Evolutionary conservation across 2,888 invertebrate genomes (phyloP), one percentile per base, ranked within the genome.

Genomic region (Labia minor): DNA sequence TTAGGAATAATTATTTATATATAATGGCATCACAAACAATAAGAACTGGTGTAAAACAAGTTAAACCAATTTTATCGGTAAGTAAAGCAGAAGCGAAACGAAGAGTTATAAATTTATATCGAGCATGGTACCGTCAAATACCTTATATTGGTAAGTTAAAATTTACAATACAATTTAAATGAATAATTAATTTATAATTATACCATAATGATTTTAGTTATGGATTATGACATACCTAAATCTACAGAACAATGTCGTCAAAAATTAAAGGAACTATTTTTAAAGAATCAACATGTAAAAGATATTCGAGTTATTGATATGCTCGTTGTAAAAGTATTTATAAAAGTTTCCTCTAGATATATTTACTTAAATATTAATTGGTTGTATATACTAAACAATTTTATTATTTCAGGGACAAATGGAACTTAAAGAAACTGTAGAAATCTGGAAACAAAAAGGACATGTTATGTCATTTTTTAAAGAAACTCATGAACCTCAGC

Each of bases 91-190:
- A 96, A 77, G 94, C 95, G 1, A 86, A 85, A 73, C 83, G 83
- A 75, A 84, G 95, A 77, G 95, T 92, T 1, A 76, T 95, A 8
- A 90, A 86, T 77, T 82, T 97, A 67, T 97, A 96, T 78, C 93
- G 90, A 80, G 89, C 94, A 67, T 97, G 96, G 95, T 92, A 90
- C 78, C 87, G 95, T 71, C 92, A 95, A 79, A 82, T 95, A 69
- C 95, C 95, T 6, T 88, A 87, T 76, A 83, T 95, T 74, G 86
- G 95, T 94, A 81, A 81, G 86, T 37, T 62, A 26, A 14, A 63
- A 67, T 8, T 33, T 33, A 33, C 33, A 8, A 8, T 33, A 33
- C 11, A 8, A 33, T 8, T 10, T 16, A 10, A 10, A 63, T 20
- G 8, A 18, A 63, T 63, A 19, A 63, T 18, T n/a, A 19, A 18